phyloP scores from a whole-genome alignment of 1,140 invertebrate genomes.

The Plectrocnemia conspersa region DNA sequence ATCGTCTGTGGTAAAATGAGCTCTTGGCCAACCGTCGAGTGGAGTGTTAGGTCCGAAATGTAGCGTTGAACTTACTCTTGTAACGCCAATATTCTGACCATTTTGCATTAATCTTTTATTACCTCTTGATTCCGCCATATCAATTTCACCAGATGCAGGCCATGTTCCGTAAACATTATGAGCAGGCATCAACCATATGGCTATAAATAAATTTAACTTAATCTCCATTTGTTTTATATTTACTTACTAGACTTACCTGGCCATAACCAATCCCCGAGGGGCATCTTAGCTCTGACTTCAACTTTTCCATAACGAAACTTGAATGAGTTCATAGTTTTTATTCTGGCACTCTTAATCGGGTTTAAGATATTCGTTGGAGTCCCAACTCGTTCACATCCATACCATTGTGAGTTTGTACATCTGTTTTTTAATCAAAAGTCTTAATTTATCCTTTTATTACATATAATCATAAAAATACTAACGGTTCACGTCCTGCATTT shows the following conservation, averaged over 20 bases:
- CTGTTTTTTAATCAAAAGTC: too few relatives aligned
- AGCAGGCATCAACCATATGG: constrained; percentile 58
- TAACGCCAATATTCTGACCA: constrained; percentile 54
- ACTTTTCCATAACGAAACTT: constrained; percentile 63
- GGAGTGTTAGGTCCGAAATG: constrained; percentile 59
- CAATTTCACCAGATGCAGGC: constrained; percentile 55
- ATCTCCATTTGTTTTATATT: not conserved
- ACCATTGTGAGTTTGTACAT: constrained; percentile 55
- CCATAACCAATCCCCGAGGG: constrained; percentile 70
- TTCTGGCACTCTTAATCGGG: constrained; percentile 61
- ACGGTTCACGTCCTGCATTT: constrained; percentile 56
- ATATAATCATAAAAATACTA: too few relatives aligned
- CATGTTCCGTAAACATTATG: constrained; percentile 54
- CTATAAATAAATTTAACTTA: constrained; percentile 38
- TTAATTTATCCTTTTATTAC: too few relatives aligned
- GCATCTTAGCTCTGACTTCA: constrained; percentile 65
- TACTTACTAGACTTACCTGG: constrained; percentile 50
- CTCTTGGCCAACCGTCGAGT: constrained; percentile 51
- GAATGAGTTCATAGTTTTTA: constrained; percentile 60
- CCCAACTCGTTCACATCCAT: constrained; percentile 49
- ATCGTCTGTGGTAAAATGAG: constrained; percentile 49
- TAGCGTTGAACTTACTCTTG: constrained; percentile 55
- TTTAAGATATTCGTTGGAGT: constrained; percentile 49
- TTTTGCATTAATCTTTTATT: constrained; percentile 49
- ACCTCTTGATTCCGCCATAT: constrained; percentile 55